These are phyloP conservation scores for Proisotoma minuta DNA, from an alignment of 2,888 invertebrate genomes.

Conservation along the genomic window DNA sequence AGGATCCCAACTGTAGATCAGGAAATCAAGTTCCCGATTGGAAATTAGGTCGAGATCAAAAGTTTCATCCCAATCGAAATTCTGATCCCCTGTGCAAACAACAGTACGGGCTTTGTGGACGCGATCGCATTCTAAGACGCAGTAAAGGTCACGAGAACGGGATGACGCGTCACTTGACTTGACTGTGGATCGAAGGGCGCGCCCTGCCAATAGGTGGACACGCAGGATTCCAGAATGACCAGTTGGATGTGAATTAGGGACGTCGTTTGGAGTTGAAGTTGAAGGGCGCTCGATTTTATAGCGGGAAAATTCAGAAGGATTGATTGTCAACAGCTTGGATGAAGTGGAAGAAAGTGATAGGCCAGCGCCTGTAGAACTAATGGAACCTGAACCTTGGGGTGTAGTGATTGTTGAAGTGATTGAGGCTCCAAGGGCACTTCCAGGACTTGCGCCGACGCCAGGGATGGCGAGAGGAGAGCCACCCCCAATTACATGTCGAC, in stretches of 20 bases:
- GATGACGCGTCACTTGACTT: constrained; percentile 54
- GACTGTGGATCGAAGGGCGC: constrained; percentile 72
- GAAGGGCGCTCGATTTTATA: constrained; percentile 78
- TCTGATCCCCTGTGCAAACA: constrained; percentile 89
- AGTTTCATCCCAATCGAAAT: constrained; percentile 99
- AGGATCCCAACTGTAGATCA: constrained; percentile 99
- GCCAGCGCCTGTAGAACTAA: constrained; percentile 67
- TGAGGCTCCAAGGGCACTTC: background rate
- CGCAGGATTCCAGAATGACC: constrained; percentile 67
- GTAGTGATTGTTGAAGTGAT: constrained; percentile 3
- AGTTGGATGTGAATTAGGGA: too few relatives aligned
- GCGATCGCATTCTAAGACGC: constrained; percentile 86
- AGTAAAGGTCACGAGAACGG: constrained; percentile 81
- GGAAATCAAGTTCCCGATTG: constrained; percentile 87
- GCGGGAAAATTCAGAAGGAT: constrained; percentile 46
- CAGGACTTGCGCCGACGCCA: constrained; percentile 14
- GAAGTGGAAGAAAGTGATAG: constrained; percentile 60
- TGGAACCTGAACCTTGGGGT: constrained; percentile 57
- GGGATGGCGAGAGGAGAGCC: constrained; percentile 6
- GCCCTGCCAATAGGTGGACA: constrained; percentile 75
- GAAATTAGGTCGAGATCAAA: constrained; percentile 95
- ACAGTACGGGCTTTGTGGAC: constrained; percentile 95
- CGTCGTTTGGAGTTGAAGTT: too few relatives aligned
- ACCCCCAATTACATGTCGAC: constrained; percentile 50
- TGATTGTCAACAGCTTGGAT: constrained; percentile 56